phyloP scores from a whole-genome alignment of 35 echinoderm and acorn worm genomes.

The Apostichopus japonicus region DNA sequence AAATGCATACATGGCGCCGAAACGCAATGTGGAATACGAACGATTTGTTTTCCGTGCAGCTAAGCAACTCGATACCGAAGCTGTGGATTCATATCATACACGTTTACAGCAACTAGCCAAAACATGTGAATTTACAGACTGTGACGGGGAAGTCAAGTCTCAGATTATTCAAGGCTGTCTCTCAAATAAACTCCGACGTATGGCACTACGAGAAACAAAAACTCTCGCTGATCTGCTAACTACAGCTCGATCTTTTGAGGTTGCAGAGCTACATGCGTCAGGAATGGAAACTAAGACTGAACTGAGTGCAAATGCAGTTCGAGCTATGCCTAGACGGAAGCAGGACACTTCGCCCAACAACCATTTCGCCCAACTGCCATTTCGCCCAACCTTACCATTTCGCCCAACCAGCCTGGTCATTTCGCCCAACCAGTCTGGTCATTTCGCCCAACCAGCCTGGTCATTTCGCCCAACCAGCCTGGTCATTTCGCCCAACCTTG shows the following conservation, averaged over 20 bases:
- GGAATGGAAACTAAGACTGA: conserved; percentile 30
- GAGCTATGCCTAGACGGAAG: not conserved
- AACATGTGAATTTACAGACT: conserved; percentile 43
- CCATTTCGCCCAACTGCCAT: too few relatives aligned
- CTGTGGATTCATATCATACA: conserved; percentile 39
- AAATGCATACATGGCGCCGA: conserved; percentile 62
- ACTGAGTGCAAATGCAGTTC: not conserved
- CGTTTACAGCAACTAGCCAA: conserved; percentile 40
- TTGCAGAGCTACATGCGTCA: conserved; percentile 46
- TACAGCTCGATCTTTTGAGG: conserved; percentile 2
- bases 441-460: too few relatives aligned
- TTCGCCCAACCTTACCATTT: too few relatives aligned
- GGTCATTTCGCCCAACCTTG: too few relatives aligned
- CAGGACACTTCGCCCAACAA: too few relatives aligned
- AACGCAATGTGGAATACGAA: conserved; percentile 67
- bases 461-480: too few relatives aligned
- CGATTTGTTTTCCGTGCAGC: conserved; percentile 55
- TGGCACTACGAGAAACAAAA: not conserved
- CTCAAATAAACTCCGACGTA: conserved; percentile 39
- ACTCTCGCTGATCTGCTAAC: not conserved
- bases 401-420: too few relatives aligned
- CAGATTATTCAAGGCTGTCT: conserved; percentile 26
- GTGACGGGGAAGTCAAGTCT: conserved; percentile 38
- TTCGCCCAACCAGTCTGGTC: too few relatives aligned
- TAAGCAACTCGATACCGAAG: conserved; percentile 37